Conservation (phyloP, 2,113 vertebrate genomes). For the Lophius piscatorius region DNA sequence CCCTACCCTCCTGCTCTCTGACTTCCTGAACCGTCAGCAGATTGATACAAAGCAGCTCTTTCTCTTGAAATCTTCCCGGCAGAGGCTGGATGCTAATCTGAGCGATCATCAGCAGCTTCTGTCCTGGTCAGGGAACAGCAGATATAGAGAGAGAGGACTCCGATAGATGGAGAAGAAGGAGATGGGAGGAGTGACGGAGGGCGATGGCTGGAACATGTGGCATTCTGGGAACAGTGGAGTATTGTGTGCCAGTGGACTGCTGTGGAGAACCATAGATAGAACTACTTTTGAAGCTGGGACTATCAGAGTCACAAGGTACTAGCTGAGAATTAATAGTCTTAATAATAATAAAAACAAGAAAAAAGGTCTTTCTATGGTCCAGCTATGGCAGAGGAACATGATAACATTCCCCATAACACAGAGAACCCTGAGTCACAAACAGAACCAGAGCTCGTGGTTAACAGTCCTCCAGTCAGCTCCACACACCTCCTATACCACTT, state of each 20-base stretch:
- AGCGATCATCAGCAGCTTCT: conserved; percentile 61
- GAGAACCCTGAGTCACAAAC: too few relatives aligned
- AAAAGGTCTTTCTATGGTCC: too few relatives aligned
- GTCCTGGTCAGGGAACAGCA: conserved; percentile 31
- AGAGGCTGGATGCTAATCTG: conserved; percentile 47
- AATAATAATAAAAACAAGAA: too few relatives aligned
- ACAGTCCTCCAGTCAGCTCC: too few relatives aligned
- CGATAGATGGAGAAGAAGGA: conserved; percentile 29
- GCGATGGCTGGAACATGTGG: conserved; percentile 58
- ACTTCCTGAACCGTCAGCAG: conserved; percentile 38
- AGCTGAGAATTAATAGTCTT: too few relatives aligned
- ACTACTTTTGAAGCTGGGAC: conserved; percentile 18
- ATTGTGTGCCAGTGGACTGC: conserved; percentile 53
- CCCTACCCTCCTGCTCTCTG: conserved; percentile 23
- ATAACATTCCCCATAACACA: too few relatives aligned
- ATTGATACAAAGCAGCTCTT: conserved; percentile 60
- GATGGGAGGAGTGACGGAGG: conserved; percentile 24
- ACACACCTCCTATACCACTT: too few relatives aligned
- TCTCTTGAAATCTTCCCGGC: conserved; percentile 48
- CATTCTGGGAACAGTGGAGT: conserved; percentile 61
- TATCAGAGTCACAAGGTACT: too few relatives aligned
- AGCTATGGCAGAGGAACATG: too few relatives aligned
- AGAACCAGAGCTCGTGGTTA: too few relatives aligned
- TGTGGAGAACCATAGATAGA: conserved; percentile 19
- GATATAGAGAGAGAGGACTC: conserved; percentile 41